Evolutionary conservation across 1,140 invertebrate species (phyloP), one percentile per base, ranked within the genome.

Genomic region (Bicyclus anynana): DNA sequence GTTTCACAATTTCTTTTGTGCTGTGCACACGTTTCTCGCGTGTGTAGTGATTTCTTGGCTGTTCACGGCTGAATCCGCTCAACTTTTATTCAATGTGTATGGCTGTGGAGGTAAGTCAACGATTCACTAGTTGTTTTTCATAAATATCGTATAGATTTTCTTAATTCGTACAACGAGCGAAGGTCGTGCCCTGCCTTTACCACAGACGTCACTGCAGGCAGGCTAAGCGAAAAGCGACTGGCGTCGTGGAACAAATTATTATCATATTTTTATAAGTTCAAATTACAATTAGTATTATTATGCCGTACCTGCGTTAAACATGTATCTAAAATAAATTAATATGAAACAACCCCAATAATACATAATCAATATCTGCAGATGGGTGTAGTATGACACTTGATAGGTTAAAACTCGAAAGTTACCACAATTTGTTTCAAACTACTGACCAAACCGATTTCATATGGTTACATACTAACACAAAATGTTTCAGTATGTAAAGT

Each of bases 81-180:
- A 87, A 85, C 80, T 87, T 79, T 77, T 82, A 89, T 89, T 89
- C 87, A 89, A 89, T 89, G 88, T 89, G 88, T 89, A 89, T 89
- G 88, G 88, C 87, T 89, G 87, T 89, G 88, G 83, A 84, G 86
- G 84, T 89, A 69, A 86, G 88, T 86, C 12, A 56, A 48, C 50
- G 12, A 7, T 42, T 58, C 21, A 29, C 17, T 58, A 17, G 27
- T 29, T 18, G 46, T 48, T 56, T 17, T 35, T n/a, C 4, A 0
- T 7, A 35, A n/a, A n/a, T n/a, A n/a, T n/a, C n/a, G n/a, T n/a
- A n/a, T n/a, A n/a, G n/a, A n/a, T n/a, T n/a, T n/a, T n/a, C n/a
- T n/a, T n/a, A n/a, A n/a, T n/a, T n/a, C 55, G 49, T 46, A 29
- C n/a, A 53, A 61, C 51, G 53, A 62, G 52, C 50, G 66, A 74